Percentiles rank a stretch among this genome's conserved stretches.
These are phyloP conservation scores for Muntiacus reevesi DNA, from an alignment of 2,113 vertebrate species.

Conservation along the genomic window DNA sequence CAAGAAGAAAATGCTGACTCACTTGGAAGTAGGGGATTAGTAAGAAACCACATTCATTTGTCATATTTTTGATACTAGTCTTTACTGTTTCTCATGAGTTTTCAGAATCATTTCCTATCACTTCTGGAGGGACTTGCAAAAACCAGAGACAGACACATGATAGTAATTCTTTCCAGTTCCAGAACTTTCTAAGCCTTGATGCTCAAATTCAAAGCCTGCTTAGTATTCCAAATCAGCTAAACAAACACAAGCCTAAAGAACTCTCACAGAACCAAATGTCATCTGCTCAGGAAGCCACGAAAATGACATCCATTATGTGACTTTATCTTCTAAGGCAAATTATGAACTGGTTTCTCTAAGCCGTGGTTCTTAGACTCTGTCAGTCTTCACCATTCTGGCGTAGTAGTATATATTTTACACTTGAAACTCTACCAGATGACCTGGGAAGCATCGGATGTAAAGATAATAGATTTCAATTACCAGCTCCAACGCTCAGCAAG, in stretches of 20 bases:
- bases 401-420: neutral
- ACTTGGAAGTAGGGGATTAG: neutral
- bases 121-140: neutral
- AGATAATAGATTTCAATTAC: neutral
- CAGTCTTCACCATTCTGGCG: neutral
- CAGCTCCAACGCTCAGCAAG: neutral
- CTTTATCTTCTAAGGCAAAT: constrained; percentile 27
- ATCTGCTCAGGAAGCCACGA: constrained; percentile 23
- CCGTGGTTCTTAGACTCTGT: neutral
- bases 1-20: constrained; percentile 47
- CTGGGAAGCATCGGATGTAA: neutral
- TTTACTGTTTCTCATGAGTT: neutral
- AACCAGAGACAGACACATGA: constrained; percentile 4
- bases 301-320: neutral
- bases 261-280: neutral
- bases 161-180: constrained; percentile 11
- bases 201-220: constrained; percentile 16
- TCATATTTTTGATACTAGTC: neutral
- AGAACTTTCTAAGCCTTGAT: constrained; percentile 28
- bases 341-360: neutral
- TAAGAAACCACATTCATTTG: constrained; percentile 26
- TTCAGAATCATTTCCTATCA: constrained; percentile 27
- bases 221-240: constrained; percentile 27
- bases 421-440: neutral
- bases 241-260: neutral